A percentile compares a stretch with the other conserved stretches of the same genome.
Conservation (phyloP, 2,797 vertebrate species). For the Forpus xanthops region DNA sequence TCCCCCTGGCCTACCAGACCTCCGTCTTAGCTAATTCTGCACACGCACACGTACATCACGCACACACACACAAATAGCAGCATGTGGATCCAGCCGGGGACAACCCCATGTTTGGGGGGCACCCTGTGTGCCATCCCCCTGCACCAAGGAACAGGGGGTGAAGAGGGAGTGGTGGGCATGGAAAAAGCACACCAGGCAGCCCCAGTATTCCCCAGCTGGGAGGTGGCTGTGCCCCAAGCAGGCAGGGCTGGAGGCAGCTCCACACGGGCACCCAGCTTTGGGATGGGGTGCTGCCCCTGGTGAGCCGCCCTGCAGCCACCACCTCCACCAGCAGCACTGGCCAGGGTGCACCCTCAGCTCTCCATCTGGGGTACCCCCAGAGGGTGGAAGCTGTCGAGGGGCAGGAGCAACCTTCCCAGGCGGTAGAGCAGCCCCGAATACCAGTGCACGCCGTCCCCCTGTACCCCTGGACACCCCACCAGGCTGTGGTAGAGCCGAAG, state of each 20-base stretch:
- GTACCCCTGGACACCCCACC: constrained; percentile 65
- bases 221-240: background rate
- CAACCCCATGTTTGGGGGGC: background rate
- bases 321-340: background rate
- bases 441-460: constrained; percentile 89
- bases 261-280: background rate
- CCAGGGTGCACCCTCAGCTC: constrained; percentile 72
- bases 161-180: background rate
- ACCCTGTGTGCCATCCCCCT: background rate
- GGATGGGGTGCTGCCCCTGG: background rate
- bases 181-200: background rate
- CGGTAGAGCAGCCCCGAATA: constrained; percentile 88
- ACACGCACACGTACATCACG: background rate
- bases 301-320: background rate
- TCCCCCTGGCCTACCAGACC: background rate
- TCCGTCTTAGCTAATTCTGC: background rate
- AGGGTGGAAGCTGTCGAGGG: constrained; percentile 86
- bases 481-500: constrained; percentile 86
- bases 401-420: constrained; percentile 84
- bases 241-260: background rate
- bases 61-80: constrained; percentile 64
- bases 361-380: constrained; percentile 76
- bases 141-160: background rate
- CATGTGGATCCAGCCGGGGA: constrained; percentile 34
- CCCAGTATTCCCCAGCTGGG: background rate